Evolutionary conservation across 2,113 vertebrate species (phyloP).

Genomic region (Panurus biarmicus): DNA sequence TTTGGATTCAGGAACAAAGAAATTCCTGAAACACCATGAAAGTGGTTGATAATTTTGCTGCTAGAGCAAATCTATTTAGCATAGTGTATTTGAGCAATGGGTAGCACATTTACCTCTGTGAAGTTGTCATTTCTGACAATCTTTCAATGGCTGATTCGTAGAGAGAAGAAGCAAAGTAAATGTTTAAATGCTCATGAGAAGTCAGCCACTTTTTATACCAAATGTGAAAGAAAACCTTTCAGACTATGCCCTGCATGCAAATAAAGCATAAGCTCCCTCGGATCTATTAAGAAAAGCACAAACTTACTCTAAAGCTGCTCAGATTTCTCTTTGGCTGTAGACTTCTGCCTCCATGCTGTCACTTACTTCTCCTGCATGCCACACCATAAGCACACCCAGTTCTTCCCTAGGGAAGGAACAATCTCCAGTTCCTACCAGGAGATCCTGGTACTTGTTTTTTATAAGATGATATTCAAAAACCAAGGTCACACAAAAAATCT

Average conservation of each 20-base stretch:
- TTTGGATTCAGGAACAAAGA: background rate
- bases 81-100: background rate
- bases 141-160: background rate
- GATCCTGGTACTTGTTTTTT: background rate
- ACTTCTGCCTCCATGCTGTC: background rate
- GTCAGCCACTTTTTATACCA: background rate
- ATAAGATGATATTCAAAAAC: background rate
- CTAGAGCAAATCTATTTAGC: background rate
- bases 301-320: background rate
- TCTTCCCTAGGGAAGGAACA: background rate
- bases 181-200: background rate
- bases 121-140: background rate
- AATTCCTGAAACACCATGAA: background rate
- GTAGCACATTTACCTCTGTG: background rate
- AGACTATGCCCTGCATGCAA: background rate
- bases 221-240: background rate
- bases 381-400: background rate
- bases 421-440: background rate
- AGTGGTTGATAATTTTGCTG: background rate
- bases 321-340: background rate
- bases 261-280: background rate
- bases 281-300: background rate
- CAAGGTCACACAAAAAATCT: background rate
- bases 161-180: background rate
- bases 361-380: background rate